Evolutionary conservation across 1,140 invertebrate genomes (phyloP).

Genomic region (Ceratitis capitata): DNA sequence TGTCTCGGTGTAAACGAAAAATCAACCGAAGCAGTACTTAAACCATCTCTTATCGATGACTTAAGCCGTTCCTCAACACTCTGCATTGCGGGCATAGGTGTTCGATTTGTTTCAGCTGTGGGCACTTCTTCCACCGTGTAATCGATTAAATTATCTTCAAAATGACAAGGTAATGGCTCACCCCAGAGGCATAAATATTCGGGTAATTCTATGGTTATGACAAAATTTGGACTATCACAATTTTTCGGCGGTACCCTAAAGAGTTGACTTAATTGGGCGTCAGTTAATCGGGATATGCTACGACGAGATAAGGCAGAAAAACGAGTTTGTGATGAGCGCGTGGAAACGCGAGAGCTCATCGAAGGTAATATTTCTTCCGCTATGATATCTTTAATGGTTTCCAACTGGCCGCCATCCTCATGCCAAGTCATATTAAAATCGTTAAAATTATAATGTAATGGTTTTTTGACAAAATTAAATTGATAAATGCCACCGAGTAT

Average conservation of each 20-base stretch:
- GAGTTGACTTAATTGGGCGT: not conserved
- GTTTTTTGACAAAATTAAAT: constrained; percentile 49
- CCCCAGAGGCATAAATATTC: constrained; percentile 53
- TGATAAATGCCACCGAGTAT: constrained; percentile 55
- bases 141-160: constrained; percentile 3
- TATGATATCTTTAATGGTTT: constrained; percentile 44
- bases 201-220: constrained; percentile 49
- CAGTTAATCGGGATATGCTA: not conserved
- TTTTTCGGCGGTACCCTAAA: not conserved
- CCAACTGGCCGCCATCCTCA: constrained; percentile 48
- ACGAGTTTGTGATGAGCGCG: not conserved
- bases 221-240: constrained; percentile 1
- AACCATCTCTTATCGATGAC: not conserved
- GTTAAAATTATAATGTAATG: constrained; percentile 47
- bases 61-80: not conserved
- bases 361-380: constrained; percentile 27
- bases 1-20: not conserved
- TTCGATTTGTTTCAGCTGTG: not conserved
- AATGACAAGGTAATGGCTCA: constrained; percentile 52
- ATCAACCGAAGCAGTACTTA: not conserved
- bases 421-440: constrained; percentile 53
- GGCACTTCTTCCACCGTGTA: not conserved
- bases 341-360: not conserved
- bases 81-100: not conserved
- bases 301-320: not conserved